Evolutionary conservation across 2,113 vertebrate species (phyloP), one percentile per base, ranked within the genome.

Genomic region (Takifugu flavidus): DNA sequence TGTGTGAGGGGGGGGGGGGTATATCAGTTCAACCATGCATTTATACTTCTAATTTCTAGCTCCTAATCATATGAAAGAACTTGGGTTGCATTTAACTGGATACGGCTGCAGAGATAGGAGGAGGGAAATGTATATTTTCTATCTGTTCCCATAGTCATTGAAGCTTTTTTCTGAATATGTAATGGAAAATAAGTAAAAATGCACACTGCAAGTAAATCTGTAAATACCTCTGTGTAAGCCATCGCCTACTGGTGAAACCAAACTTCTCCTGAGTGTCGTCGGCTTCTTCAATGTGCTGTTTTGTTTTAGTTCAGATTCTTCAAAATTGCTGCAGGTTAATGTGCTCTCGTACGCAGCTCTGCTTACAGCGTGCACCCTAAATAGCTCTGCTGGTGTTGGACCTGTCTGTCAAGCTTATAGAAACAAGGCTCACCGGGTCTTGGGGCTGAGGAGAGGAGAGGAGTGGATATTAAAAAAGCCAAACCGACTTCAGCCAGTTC

Each of bases 291-390:
- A 73, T 69, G 1, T 63, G 47, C 39, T 0, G 13, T 75, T 79
- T 79, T 12, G 71, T 67, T 66, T 59, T 20, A 45, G 43, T 59
- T 10, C 6, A 25, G 39, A 20, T 74, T 72, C 64, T 57, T 49
- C 53, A 74, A 62, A 70, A 71, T 39, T 50, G 43, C 47, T 66
- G 28, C 44, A 25, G n/a, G 47, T 43, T 58, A 56, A 67, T 62
- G 39, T 39, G 13, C 49, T 71, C 77, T 74, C 67, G 78, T 80
- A 78, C 80, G 69, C 67, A 82, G 54, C 20, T 31, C 49, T 73
- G 57, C 55, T 56, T 72, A 49, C 61, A 45, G 45, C 51, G 25
- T 34, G 46, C 50, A 56, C 51, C 61, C 67, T 66, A 70, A 70
- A 64, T 63, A 68, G 59, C 58, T 59, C 12, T 13, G 49, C 27